phyloP scores from a whole-genome alignment of 1,140 invertebrate species.

The Lanistes nyassanus region DNA sequence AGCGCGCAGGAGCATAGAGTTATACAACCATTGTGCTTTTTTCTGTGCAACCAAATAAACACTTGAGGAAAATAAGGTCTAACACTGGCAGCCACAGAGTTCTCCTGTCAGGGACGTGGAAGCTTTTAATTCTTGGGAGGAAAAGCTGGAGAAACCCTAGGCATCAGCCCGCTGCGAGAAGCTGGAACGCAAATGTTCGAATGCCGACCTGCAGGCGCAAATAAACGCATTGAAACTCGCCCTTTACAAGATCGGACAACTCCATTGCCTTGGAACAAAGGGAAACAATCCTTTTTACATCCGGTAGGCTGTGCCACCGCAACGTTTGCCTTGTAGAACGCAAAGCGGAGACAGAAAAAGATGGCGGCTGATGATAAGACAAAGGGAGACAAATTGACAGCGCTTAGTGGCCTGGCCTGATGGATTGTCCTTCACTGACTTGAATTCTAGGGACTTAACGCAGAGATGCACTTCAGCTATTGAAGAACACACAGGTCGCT shows the following conservation, averaged over 20 bases:
- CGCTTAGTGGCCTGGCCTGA: not conserved
- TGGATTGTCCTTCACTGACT: not conserved
- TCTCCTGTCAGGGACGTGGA: too few relatives aligned
- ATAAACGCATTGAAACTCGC: too few relatives aligned
- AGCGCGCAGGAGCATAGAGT: too few relatives aligned
- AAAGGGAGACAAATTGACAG: constrained; percentile 3
- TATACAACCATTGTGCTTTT: too few relatives aligned
- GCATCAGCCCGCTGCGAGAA: too few relatives aligned
- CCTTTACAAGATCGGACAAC: constrained; percentile 2
- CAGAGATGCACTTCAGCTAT: not conserved
- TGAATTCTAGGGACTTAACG: not conserved
- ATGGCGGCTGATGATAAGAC: not conserved
- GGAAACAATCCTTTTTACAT: not conserved
- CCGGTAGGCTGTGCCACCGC: not conserved
- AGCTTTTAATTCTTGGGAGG: too few relatives aligned
- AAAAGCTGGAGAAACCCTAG: too few relatives aligned
- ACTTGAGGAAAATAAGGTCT: too few relatives aligned
- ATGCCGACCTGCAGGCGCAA: too few relatives aligned
- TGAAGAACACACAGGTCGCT: not conserved
- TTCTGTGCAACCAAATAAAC: too few relatives aligned
- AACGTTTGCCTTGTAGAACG: not conserved
- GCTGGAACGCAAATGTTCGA: too few relatives aligned
- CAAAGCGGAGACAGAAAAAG: not conserved
- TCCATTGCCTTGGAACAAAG: not conserved
- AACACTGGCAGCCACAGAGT: too few relatives aligned